phyloP scores from a whole-genome alignment of 1,140 invertebrate species.

The Amyelois transitella region DNA sequence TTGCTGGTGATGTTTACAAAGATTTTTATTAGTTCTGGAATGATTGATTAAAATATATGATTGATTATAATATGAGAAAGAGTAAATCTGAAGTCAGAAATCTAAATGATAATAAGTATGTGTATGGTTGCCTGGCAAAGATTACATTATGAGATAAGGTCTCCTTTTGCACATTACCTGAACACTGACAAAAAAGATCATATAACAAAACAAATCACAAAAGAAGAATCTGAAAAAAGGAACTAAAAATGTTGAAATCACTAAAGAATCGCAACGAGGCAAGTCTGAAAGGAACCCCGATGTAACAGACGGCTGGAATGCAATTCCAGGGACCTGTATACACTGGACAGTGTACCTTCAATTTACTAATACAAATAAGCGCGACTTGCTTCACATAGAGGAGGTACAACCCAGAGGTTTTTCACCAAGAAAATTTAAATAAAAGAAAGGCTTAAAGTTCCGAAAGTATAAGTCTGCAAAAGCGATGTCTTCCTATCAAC shows the following conservation, averaged over 20 bases:
- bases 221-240: not conserved
- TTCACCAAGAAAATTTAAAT: no score
- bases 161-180: no score
- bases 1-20: not conserved
- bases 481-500: no score
- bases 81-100: no score
- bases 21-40: not conserved
- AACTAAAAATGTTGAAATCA: not conserved
- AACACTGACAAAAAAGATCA: no score
- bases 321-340: constrained; percentile 37
- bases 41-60: no score
- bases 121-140: no score
- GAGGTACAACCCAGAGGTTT: not conserved
- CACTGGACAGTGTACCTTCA: constrained; percentile 64
- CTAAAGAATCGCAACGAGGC: not conserved
- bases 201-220: not conserved
- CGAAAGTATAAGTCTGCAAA: no score
- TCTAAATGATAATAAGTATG: no score
- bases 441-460: no score
- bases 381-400: constrained; percentile 17
- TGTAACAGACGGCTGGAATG: constrained; percentile 5
- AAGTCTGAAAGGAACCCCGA: constrained; percentile 4
- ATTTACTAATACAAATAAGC: constrained; percentile 73
- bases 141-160: no score
- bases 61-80: no score